phyloP scores from a whole-genome alignment of 2,888 invertebrate genomes.

The Augochlorella aurata region DNA sequence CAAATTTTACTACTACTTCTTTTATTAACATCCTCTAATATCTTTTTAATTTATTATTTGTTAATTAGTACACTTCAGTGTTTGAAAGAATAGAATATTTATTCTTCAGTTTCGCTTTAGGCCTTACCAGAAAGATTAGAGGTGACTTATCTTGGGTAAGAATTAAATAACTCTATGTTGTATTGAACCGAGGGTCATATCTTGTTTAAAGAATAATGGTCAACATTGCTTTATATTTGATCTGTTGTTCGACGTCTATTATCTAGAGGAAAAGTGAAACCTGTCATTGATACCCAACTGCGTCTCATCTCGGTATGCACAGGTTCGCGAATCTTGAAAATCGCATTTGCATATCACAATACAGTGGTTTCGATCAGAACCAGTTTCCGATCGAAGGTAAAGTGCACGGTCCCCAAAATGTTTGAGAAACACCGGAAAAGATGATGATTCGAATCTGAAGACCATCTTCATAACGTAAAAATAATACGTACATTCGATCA shows the following conservation, averaged over 20 bases:
- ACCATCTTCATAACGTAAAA: background rate
- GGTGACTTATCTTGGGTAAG: too few species aligned
- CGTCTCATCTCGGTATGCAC: background rate
- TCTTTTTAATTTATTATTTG: too few species aligned
- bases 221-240: background rate
- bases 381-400: background rate
- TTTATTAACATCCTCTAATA: too few species aligned
- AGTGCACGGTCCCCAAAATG: background rate
- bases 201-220: background rate
- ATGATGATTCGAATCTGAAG: background rate
- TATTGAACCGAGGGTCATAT: background rate
- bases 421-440: background rate
- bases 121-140: too few species aligned
- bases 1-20: too few species aligned
- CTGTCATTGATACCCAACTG: background rate
- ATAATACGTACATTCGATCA: background rate
- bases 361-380: constrained; percentile 1
- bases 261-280: background rate
- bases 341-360: background rate
- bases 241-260: background rate
- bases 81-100: background rate
- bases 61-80: too few species aligned
- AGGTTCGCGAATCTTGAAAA: constrained; percentile 1
- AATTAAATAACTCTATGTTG: background rate
- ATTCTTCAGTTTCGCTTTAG: too few species aligned